Evolutionary conservation across 2,888 invertebrate genomes (phyloP).

Genomic region (Gastrophysa polygoni): DNA sequence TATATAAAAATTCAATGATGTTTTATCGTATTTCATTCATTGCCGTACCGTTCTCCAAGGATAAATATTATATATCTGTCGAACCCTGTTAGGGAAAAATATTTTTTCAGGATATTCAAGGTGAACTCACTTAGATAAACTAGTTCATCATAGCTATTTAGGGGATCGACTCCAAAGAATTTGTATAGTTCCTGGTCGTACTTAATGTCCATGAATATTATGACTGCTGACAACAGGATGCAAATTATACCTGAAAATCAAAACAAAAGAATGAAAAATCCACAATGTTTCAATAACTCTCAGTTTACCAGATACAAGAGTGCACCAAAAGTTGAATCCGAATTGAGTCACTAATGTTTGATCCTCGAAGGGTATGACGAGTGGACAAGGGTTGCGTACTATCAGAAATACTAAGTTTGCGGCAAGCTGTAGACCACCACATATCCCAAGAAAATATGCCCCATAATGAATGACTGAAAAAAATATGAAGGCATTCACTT

Average conservation of each 20-base stretch:
- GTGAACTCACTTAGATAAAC: constrained; percentile 57
- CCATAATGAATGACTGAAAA: constrained; percentile 60
- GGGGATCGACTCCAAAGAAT: constrained; percentile 62
- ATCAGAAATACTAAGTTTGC: constrained; percentile 62
- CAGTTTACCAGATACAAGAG: constrained; percentile 58
- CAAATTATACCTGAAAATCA: constrained; percentile 58
- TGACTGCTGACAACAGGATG: constrained; percentile 55
- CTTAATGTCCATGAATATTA: constrained; percentile 58
- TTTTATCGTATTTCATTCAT: too few species aligned
- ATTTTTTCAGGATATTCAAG: too few species aligned
- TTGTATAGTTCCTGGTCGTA: constrained; percentile 57
- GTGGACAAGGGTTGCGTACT: constrained; percentile 60
- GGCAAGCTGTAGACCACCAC: constrained; percentile 61
- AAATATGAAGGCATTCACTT: too few species aligned
- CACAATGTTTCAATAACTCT: too few species aligned
- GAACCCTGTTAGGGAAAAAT: too few species aligned
- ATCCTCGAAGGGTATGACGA: constrained; percentile 62
- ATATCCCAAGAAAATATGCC: constrained; percentile 59
- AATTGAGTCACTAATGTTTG: constrained; percentile 56
- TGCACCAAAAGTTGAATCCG: constrained; percentile 63
- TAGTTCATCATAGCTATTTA: constrained; percentile 60
- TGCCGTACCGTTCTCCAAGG: too few species aligned
- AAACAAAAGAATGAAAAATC: constrained; percentile 4
- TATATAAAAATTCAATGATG: too few species aligned
- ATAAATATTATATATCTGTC: neutral